phyloP scores from a whole-genome alignment of 2,888 invertebrate genomes.

The Magallana nippona region DNA sequence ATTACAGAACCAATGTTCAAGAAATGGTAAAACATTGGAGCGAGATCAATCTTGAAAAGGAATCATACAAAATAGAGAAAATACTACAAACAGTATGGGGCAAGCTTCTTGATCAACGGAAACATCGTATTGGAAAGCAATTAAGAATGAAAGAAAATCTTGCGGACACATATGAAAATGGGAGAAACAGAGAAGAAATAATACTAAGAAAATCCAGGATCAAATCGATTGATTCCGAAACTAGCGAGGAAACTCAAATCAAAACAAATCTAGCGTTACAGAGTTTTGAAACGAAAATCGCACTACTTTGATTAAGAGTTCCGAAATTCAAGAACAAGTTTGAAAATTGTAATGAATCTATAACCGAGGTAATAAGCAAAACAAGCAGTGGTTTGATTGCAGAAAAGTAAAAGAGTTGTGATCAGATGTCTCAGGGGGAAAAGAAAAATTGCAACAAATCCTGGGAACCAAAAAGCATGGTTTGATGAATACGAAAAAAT shows the following conservation, averaged over 20 bases:
- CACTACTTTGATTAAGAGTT: slow-evolving; percentile 39
- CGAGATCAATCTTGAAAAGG: slow-evolving; percentile 37
- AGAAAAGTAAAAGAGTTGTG: too few relatives aligned
- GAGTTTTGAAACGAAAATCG: slow-evolving; percentile 37
- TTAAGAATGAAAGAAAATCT: slow-evolving; percentile 34
- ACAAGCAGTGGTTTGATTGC: too few relatives aligned
- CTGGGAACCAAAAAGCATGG: too few relatives aligned
- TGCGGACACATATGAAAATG: slow-evolving; percentile 40
- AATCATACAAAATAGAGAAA: slow-evolving; percentile 28
- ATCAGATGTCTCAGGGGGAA: too few relatives aligned
- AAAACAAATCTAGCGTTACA: slow-evolving; percentile 29
- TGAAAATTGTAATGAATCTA: too few relatives aligned
- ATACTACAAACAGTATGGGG: not conserved
- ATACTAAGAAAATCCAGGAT: too few relatives aligned
- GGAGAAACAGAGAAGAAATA: slow-evolving; percentile 29
- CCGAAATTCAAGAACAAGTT: too few relatives aligned
- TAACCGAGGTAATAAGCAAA: too few relatives aligned
- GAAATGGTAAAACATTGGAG: slow-evolving; percentile 40
- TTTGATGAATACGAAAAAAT: too few relatives aligned
- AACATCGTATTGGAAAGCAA: slow-evolving; percentile 39
- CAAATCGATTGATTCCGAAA: too few relatives aligned
- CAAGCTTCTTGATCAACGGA: slow-evolving; percentile 32
- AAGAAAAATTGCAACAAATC: too few relatives aligned
- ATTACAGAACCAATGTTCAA: slow-evolving; percentile 25
- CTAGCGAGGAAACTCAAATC: too few relatives aligned